phyloP scores from a whole-genome alignment of 2,797 vertebrate genomes.

The Lemur catta region DNA sequence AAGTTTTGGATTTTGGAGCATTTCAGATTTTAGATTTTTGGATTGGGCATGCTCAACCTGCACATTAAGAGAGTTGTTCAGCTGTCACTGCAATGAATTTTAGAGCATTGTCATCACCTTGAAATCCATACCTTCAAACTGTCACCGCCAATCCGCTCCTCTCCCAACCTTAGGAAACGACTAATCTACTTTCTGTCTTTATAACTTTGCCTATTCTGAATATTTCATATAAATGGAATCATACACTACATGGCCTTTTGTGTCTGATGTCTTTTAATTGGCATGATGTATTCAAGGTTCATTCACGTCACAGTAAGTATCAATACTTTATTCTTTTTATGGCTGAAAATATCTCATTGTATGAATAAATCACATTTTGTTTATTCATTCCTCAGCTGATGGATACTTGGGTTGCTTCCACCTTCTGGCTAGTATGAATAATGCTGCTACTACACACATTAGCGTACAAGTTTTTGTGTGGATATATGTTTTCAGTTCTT shows the following conservation, averaged over 20 bases:
- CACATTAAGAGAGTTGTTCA: neutral
- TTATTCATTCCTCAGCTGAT: neutral
- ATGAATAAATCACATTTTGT: neutral
- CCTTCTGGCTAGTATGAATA: conserved; percentile 11
- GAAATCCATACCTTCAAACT: neutral
- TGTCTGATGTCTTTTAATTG: conserved; percentile 4
- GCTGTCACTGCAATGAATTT: neutral
- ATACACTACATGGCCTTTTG: neutral
- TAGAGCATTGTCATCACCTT: neutral
- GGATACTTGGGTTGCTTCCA: neutral
- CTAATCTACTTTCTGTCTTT: neutral
- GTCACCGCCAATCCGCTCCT: neutral
- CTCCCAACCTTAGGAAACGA: neutral
- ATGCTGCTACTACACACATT: neutral
- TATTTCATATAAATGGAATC: neutral
- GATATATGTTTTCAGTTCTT: neutral
- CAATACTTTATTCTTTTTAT: neutral
- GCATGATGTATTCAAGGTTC: neutral
- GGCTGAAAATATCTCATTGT: neutral
- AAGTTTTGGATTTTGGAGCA: neutral
- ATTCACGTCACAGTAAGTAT: neutral
- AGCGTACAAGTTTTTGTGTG: neutral
- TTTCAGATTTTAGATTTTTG: neutral
- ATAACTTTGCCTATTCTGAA: neutral
- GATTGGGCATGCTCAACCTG: neutral